Evolutionary conservation across 35 echinoderm and acorn worm genomes (phyloP).

Genomic region (Stichopus chloronotus): DNA sequence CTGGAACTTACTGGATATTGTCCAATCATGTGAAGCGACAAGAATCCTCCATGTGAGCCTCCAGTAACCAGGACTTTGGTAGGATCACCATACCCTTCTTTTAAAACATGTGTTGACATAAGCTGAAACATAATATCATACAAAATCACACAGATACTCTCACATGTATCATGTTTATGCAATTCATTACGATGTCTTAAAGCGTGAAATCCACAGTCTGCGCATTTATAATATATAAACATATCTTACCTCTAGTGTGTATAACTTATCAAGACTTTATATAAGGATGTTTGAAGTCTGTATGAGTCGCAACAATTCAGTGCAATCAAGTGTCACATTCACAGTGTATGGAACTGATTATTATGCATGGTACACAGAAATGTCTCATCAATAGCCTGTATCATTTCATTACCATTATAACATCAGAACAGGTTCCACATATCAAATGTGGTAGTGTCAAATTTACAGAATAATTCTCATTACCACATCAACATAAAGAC

Average conservation of each 20-base stretch:
- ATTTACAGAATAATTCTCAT: too few species aligned
- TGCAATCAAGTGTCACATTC: too few species aligned
- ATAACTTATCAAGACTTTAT: neutral
- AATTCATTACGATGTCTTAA: neutral
- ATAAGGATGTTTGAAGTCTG: neutral
- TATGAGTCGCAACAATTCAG: neutral
- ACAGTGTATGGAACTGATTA: too few species aligned
- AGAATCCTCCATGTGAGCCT: constrained; percentile 82
- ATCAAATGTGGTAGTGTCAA: too few species aligned
- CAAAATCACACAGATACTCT: neutral
- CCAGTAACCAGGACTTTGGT: constrained; percentile 55
- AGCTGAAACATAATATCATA: neutral
- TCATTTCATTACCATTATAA: too few species aligned
- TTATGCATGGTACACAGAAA: too few species aligned
- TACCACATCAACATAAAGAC: too few species aligned
- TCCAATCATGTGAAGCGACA: constrained; percentile 76
- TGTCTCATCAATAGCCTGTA: too few species aligned
- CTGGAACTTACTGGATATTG: constrained; percentile 80
- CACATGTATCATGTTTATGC: neutral
- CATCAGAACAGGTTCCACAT: too few species aligned
- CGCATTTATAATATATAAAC: neutral
- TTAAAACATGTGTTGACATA: constrained; percentile 41
- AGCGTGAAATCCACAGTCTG: neutral
- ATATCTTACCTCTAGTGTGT: neutral
- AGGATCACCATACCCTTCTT: constrained; percentile 58